Percentiles rank a stretch among this genome's conserved stretches.
Evolutionary conservation across 2,888 invertebrate species (phyloP).

Genomic region (Oxyteleia sp.): DNA sequence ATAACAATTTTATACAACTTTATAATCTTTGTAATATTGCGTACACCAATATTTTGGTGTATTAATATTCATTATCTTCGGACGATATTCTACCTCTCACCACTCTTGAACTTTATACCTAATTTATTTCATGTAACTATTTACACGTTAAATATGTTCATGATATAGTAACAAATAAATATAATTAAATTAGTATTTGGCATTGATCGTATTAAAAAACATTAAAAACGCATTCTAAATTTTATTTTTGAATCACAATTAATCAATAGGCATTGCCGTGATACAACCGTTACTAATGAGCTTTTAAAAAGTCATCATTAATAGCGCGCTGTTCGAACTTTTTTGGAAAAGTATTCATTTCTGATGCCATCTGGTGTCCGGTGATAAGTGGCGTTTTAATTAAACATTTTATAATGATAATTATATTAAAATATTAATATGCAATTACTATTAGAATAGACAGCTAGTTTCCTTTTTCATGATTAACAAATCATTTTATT

Average conservation of each 20-base stretch:
- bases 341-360: conserved; percentile 63
- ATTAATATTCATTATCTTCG: too few species aligned
- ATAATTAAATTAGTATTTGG: neutral
- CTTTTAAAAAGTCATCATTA: conserved; percentile 62
- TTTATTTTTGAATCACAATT: conserved; percentile 17
- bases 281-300: conserved; percentile 53
- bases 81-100: too few species aligned
- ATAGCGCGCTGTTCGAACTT: conserved; percentile 32
- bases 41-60: too few species aligned
- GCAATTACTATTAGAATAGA: conserved; percentile 11
- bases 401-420: conserved; percentile 25
- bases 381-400: conserved; percentile 52
- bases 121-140: too few species aligned
- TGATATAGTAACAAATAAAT: neutral
- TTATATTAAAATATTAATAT: conserved; percentile 18
- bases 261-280: conserved; percentile 33
- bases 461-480: too few species aligned
- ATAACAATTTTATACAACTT: too few species aligned
- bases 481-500: too few species aligned
- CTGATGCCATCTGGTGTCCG: conserved; percentile 49
- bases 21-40: too few species aligned
- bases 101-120: too few species aligned
- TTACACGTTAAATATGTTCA: too few species aligned
- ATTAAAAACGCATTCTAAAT: neutral
- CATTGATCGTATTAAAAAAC: neutral